Evolutionary conservation across 2,797 vertebrate species (phyloP).

Genomic region (Labeo calbasu): DNA sequence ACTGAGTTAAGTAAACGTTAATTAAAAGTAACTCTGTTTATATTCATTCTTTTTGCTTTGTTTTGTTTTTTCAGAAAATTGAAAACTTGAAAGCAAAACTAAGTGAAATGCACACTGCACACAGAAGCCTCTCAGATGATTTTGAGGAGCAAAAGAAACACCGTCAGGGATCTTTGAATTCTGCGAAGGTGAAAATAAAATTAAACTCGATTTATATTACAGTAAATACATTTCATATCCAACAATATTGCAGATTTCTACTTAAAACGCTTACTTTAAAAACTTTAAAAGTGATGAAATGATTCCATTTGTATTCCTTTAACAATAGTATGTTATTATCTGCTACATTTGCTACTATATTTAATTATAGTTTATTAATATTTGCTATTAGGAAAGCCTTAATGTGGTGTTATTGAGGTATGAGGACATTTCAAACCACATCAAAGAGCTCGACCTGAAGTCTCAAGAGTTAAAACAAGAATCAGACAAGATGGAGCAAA

Average conservation of each 20-base stretch:
- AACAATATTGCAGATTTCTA: not conserved
- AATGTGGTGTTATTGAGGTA: slow-evolving; percentile 52
- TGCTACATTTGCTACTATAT: too few relatives aligned
- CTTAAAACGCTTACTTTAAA: not conserved
- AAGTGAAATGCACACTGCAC: slow-evolving; percentile 49
- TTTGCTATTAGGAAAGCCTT: slow-evolving; percentile 58
- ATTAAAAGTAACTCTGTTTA: too few relatives aligned
- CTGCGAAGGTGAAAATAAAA: slow-evolving; percentile 50
- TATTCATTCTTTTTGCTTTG: not conserved
- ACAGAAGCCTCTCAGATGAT: slow-evolving; percentile 61
- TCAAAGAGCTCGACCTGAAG: slow-evolving; percentile 57
- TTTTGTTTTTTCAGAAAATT: slow-evolving; percentile 66
- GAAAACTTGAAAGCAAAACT: slow-evolving; percentile 55
- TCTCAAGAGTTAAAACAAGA: slow-evolving; percentile 64
- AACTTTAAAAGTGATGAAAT: not conserved
- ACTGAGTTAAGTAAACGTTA: not conserved
- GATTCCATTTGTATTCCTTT: not conserved
- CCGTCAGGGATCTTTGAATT: slow-evolving; percentile 58
- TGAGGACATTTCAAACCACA: slow-evolving; percentile 55
- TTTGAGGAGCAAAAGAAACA: slow-evolving; percentile 53
- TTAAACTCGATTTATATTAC: not conserved
- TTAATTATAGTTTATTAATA: not conserved
- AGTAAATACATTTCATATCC: not conserved
- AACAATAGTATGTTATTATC: not conserved
- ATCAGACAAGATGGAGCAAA: slow-evolving; percentile 66